These are phyloP conservation scores for Sibirionetta formosa DNA, from an alignment of 2,797 vertebrate species.

Conservation along the genomic window DNA sequence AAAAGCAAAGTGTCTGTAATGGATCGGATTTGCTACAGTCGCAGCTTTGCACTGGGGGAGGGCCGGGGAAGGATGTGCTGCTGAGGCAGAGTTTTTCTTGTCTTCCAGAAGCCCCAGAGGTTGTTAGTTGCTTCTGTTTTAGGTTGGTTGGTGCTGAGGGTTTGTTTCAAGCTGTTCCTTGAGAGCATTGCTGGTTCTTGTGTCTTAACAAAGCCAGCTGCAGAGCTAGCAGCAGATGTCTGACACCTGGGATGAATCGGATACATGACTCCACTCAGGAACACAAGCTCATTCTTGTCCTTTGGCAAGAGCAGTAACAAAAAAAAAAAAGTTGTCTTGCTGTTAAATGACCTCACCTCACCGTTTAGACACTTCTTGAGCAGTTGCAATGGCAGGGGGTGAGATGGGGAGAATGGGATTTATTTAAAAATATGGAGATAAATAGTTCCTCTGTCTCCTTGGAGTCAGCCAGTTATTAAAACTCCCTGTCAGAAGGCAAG, in stretches of 20 bases:
- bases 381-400: slow-evolving; percentile 12
- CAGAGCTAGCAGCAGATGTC: slow-evolving; percentile 56
- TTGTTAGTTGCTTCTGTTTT: background rate
- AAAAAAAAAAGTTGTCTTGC: slow-evolving; percentile 18
- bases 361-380: background rate
- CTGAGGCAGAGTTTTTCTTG: background rate
- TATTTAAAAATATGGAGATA: slow-evolving; percentile 47
- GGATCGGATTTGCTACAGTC: background rate
- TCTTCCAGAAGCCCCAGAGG: background rate
- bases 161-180: background rate
- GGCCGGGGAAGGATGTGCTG: background rate
- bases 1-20: fast-evolving
- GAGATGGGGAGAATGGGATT: slow-evolving; percentile 32
- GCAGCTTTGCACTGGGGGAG: background rate
- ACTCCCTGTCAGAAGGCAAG: slow-evolving; percentile 55
- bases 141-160: background rate
- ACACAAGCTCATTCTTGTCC: slow-evolving; percentile 26
- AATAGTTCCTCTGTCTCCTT: slow-evolving; percentile 26
- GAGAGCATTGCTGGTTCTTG: background rate
- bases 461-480: slow-evolving; percentile 37
- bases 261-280: background rate
- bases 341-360: slow-evolving; percentile 64
- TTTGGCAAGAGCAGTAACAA: slow-evolving; percentile 29
- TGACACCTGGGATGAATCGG: slow-evolving; percentile 53
- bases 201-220: slow-evolving; percentile 14